A percentile compares a stretch with the other conserved stretches of the same genome.
phyloP scores from a whole-genome alignment of 2,797 vertebrate genomes.

The Enteromius trimaculatus region DNA sequence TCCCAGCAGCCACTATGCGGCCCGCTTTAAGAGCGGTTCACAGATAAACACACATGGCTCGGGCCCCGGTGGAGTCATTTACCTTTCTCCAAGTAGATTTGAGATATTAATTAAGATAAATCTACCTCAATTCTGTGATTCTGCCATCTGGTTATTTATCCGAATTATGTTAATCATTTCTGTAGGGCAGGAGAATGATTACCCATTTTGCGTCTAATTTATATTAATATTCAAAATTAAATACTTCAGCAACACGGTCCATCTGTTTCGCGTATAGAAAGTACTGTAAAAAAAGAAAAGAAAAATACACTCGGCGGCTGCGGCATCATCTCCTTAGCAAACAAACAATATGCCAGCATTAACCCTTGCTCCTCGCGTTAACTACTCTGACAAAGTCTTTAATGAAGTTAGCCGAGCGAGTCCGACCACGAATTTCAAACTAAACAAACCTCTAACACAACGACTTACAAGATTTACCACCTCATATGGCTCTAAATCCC shows the following conservation, averaged over 20 bases:
- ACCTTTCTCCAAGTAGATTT: slow-evolving; percentile 94
- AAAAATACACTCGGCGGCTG: background rate
- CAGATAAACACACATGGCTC: slow-evolving; percentile 67
- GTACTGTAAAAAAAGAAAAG: background rate
- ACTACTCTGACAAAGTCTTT: slow-evolving; percentile 34
- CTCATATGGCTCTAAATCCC: slow-evolving; percentile 17
- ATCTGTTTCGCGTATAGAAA: slow-evolving; percentile 82
- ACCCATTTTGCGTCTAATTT: slow-evolving; percentile 98
- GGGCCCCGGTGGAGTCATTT: slow-evolving; percentile 87
- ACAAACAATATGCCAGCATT: slow-evolving; percentile 72
- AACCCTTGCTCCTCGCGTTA: slow-evolving; percentile 62
- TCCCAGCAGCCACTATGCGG: slow-evolving; percentile 74
- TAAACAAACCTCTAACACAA: slow-evolving; percentile 45
- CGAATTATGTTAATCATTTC: slow-evolving; percentile 99
- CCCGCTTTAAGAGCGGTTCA: slow-evolving; percentile 71
- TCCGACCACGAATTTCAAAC: slow-evolving; percentile 19
- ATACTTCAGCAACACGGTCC: slow-evolving; percentile 92
- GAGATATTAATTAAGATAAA: slow-evolving; percentile 99
- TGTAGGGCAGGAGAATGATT: slow-evolving; percentile 99
- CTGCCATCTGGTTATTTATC: slow-evolving; percentile 99
- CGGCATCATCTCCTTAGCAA: slow-evolving; percentile 19
- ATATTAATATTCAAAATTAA: slow-evolving; percentile 99
- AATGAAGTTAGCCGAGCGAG: slow-evolving; percentile 37
- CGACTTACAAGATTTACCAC: slow-evolving; percentile 23
- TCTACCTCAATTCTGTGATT: slow-evolving; percentile 98